These are phyloP conservation scores for Diabrotica balteata DNA, from an alignment of 2,888 invertebrate genomes.

Conservation along the genomic window DNA sequence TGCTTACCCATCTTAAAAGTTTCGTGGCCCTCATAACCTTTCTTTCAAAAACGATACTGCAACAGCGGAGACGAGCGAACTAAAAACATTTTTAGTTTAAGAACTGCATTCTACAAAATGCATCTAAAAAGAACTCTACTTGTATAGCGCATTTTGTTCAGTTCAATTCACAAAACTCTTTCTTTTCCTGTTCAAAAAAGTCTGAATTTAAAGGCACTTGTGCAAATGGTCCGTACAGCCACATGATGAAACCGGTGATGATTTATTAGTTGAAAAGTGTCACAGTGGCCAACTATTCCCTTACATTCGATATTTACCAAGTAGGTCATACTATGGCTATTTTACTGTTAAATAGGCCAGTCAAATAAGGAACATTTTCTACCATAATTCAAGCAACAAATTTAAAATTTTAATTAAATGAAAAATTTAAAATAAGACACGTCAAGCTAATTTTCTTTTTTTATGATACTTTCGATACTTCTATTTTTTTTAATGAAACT, in stretches of 20 bases:
- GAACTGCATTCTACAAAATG: too few species aligned
- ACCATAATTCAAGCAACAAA: too few species aligned
- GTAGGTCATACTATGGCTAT: conserved; percentile 17
- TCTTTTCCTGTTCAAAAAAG: conserved; percentile 6
- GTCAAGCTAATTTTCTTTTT: neutral
- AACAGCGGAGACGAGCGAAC: too few species aligned
- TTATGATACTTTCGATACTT: neutral
- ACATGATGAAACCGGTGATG: conserved; percentile 27
- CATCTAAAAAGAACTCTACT: too few species aligned
- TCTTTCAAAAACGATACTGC: too few species aligned
- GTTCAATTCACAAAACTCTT: conserved; percentile 8
- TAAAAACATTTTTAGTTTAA: too few species aligned
- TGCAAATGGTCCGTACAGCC: conserved; percentile 20
- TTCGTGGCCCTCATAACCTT: too few species aligned
- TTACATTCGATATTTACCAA: conserved; percentile 19
- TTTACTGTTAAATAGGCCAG: conserved; percentile 13
- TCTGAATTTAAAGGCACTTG: conserved; percentile 7
- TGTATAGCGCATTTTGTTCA: too few species aligned
- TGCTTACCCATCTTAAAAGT: too few species aligned
- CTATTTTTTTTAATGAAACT: neutral
- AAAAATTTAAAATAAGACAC: neutral
- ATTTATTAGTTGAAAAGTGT: conserved; percentile 28
- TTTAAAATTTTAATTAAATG: too few species aligned
- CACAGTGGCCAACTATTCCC: conserved; percentile 19
- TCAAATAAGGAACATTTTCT: neutral